Conservation (phyloP, 2,113 vertebrate species). For the Merops nubicus region DNA sequence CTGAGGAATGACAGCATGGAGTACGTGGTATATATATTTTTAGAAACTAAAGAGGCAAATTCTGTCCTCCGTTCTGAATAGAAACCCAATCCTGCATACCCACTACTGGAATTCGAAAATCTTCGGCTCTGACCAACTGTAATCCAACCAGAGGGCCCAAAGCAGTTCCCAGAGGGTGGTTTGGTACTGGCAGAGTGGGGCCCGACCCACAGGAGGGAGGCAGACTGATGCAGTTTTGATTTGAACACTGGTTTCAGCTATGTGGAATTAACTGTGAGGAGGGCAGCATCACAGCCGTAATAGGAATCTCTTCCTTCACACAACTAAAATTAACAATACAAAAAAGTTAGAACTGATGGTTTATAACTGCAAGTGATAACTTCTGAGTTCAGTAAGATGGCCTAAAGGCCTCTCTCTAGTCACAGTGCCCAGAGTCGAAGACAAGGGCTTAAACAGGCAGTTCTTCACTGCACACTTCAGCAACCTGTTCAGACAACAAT, state of each 20-base stretch:
- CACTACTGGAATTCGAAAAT: neutral
- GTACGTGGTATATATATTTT: accelerated
- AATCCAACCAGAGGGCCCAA: accelerated
- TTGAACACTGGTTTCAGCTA: neutral
- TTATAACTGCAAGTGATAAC: neutral
- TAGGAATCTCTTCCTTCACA: neutral
- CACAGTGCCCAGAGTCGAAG: neutral
- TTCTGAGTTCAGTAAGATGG: neutral
- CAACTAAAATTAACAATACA: neutral
- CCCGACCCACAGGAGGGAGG: neutral
- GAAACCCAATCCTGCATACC: neutral
- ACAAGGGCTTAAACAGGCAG: neutral
- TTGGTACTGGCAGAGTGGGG: neutral
- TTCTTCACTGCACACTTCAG: neutral
- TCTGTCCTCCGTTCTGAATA: neutral
- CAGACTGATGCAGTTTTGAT: neutral
- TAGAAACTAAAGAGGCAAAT: neutral
- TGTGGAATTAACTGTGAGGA: neutral
- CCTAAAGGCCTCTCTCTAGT: neutral
- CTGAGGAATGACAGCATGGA: neutral
- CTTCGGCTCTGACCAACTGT: accelerated
- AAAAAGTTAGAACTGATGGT: neutral
- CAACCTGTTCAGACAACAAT: neutral
- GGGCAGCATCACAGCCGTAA: neutral
- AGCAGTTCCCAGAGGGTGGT: neutral